phyloP scores from a whole-genome alignment of 2,797 vertebrate species.

The Schizopygopsis pylzovi region DNA sequence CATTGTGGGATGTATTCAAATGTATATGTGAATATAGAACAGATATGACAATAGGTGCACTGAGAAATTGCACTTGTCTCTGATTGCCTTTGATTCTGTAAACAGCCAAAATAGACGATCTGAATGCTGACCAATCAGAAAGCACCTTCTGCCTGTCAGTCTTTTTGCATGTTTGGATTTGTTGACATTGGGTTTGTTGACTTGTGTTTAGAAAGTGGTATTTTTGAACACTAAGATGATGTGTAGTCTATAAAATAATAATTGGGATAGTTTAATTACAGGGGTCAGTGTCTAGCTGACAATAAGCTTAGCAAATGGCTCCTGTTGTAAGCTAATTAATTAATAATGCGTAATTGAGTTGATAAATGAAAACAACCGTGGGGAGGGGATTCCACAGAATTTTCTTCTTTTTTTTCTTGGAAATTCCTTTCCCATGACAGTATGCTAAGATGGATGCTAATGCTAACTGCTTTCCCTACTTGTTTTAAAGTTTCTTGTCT shows the following conservation, averaged over 20 bases:
- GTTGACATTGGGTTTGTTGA: not conserved
- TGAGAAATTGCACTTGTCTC: not conserved
- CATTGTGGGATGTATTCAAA: constrained; percentile 55
- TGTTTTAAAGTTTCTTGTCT: not conserved
- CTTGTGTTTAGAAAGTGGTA: too few species aligned
- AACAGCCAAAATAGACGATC: not conserved
- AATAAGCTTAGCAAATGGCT: not conserved
- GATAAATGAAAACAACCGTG: too few species aligned
- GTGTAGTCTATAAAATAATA: not conserved
- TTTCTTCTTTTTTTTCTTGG: too few species aligned
- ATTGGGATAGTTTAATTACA: not conserved
- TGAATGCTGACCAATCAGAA: not conserved
- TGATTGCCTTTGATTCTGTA: not conserved
- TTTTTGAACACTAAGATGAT: not conserved
- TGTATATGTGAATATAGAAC: constrained; percentile 24
- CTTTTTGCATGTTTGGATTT: not conserved
- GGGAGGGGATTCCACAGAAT: too few species aligned
- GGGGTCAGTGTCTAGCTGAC: not conserved
- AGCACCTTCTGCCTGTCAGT: not conserved
- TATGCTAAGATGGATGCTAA: not conserved
- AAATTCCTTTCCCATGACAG: not conserved
- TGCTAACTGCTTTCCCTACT: not conserved
- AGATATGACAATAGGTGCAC: constrained; percentile 19
- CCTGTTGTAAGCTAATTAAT: too few species aligned
- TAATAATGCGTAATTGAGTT: too few species aligned